These are phyloP conservation scores for Neolamprologus caudopunctatus DNA, from an alignment of 2,113 vertebrate genomes.

Conservation along the genomic window DNA sequence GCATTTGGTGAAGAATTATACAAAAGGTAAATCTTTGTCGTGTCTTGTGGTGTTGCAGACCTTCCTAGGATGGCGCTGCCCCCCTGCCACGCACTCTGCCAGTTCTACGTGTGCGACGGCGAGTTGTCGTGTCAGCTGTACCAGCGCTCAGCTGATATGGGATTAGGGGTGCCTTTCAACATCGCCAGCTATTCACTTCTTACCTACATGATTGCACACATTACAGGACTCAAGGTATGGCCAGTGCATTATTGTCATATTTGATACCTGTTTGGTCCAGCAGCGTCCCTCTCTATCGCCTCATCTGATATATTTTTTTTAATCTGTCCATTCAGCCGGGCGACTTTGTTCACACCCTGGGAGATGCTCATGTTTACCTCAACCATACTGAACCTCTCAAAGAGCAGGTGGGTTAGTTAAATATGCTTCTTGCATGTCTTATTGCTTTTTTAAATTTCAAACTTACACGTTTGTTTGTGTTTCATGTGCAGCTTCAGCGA, in stretches of 20 bases:
- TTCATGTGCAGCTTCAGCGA: constrained; percentile 78
- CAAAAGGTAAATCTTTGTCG: not conserved
- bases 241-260: not conserved
- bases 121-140: constrained; percentile 96
- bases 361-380: constrained; percentile 90
- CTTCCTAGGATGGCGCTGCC: constrained; percentile 89
- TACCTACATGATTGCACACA: constrained; percentile 94
- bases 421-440: fast-evolving
- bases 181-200: constrained; percentile 95
- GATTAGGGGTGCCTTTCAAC: constrained; percentile 95
- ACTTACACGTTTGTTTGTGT: not conserved
- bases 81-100: constrained; percentile 91
- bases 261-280: not conserved
- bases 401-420: constrained; percentile 74
- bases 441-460: not conserved
- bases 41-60: constrained; percentile 64
- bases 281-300: fast-evolving
- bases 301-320: not conserved
- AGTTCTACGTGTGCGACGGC: constrained; percentile 88
- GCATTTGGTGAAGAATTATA: not conserved
- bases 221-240: constrained; percentile 86
- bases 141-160: constrained; percentile 95
- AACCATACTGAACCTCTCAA: constrained; percentile 90
- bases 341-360: constrained; percentile 92
- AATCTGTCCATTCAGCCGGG: constrained; percentile 71